Evolutionary conservation across 2,113 vertebrate genomes (phyloP).

Genomic region (Cinclus mexicanus): DNA sequence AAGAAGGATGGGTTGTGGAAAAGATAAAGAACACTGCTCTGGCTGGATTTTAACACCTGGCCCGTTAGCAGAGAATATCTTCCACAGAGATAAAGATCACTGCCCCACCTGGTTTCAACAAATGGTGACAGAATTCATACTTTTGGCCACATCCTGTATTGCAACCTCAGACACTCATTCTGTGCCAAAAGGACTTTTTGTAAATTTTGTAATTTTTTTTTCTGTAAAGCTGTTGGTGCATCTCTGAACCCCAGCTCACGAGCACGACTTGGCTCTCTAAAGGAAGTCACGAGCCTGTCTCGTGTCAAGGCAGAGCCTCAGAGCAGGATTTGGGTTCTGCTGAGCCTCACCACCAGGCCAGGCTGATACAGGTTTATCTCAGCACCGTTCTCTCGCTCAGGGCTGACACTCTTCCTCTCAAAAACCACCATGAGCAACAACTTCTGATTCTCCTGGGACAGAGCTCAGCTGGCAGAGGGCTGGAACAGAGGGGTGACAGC

Average conservation of each 20-base stretch:
- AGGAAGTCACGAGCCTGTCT: neutral
- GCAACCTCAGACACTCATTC: no score
- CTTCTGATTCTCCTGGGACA: neutral
- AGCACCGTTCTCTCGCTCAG: rapidly evolving
- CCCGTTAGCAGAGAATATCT: no score
- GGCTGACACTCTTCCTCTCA: neutral
- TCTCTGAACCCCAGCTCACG: neutral
- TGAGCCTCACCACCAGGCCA: neutral
- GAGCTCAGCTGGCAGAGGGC: neutral
- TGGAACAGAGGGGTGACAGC: neutral
- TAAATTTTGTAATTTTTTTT: no score
- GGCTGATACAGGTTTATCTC: rapidly evolving
- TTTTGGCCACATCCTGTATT: no score
- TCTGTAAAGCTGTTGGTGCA: neutral
- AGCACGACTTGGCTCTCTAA: neutral
- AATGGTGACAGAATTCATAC: no score
- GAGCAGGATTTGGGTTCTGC: neutral
- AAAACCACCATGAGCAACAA: neutral
- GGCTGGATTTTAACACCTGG: no score
- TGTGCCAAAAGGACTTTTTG: neutral
- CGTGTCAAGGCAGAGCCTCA: rapidly evolving
- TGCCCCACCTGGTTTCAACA: no score
- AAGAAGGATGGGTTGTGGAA: no score
- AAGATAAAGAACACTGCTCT: no score
- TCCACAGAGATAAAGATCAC: no score